Conservation (phyloP, 2,113 vertebrate genomes). For the Conger conger region DNA sequence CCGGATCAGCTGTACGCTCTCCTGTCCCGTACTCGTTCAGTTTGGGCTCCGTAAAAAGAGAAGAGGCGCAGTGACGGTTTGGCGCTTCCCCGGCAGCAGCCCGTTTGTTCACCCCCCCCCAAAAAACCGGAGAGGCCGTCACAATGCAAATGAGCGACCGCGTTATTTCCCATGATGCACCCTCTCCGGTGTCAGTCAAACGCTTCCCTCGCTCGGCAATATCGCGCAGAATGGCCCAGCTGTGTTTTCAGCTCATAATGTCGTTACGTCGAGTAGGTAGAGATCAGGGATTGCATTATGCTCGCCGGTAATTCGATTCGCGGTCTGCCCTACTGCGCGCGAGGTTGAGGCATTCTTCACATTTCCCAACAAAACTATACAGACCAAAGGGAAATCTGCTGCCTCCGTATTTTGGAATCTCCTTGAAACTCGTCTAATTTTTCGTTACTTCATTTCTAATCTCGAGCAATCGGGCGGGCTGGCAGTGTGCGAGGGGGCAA, state of each 20-base stretch:
- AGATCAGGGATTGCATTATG: constrained; percentile 46
- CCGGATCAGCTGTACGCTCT: neutral
- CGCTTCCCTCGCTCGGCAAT: constrained; percentile 43
- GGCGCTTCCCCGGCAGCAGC: neutral
- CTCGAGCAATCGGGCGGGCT: neutral
- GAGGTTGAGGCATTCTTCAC: constrained; percentile 35
- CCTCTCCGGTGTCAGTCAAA: constrained; percentile 31
- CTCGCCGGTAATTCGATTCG: constrained; percentile 46
- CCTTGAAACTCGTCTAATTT: neutral
- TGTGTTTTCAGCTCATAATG: constrained; percentile 50
- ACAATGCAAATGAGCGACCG: neutral
- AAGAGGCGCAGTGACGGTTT: constrained; percentile 7
- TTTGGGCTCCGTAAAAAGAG: neutral
- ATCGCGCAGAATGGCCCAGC: constrained; percentile 47
- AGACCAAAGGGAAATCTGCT: constrained; percentile 2
- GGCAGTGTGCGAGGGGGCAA: neutral
- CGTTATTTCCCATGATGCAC: constrained; percentile 22
- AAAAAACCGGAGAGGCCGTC: neutral
- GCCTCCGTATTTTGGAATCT: neutral
- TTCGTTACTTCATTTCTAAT: neutral
- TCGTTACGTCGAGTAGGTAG: constrained; percentile 46
- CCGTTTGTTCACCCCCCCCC: neutral
- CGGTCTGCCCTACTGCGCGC: constrained; percentile 19
- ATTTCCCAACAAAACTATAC: constrained; percentile 29
- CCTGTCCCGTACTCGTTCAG: neutral